Conservation (phyloP, 1,140 invertebrate species). For the Ooceraea biroi region DNA sequence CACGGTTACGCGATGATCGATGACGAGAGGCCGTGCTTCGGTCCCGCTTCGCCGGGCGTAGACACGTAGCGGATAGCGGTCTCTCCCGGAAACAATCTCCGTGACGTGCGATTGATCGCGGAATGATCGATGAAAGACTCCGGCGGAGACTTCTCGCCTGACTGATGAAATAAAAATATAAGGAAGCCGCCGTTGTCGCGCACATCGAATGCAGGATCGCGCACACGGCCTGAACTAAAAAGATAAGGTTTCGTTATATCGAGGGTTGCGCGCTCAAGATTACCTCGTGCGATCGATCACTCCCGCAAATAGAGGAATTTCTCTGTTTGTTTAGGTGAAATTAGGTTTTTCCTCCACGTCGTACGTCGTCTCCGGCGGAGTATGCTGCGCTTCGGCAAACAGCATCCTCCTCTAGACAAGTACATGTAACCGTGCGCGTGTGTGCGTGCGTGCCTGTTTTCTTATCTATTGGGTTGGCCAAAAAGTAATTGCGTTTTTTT, state of each 20-base stretch:
- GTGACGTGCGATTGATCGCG: slow-evolving; percentile 71
- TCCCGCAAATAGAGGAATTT: slow-evolving; percentile 70
- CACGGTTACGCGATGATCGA: slow-evolving; percentile 75
- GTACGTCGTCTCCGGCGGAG: neutral
- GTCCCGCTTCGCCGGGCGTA: slow-evolving; percentile 52
- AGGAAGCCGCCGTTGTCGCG: neutral
- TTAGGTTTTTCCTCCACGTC: slow-evolving; percentile 66
- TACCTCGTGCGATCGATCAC: slow-evolving; percentile 73
- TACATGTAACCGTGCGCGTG: neutral
- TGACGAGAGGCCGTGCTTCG: slow-evolving; percentile 62
- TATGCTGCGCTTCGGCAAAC: neutral
- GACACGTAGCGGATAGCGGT: slow-evolving; percentile 69
- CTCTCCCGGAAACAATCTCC: slow-evolving; percentile 69
- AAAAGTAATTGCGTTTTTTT: too few relatives aligned
- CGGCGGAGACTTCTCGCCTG: slow-evolving; percentile 41
- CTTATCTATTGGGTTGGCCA: too few relatives aligned
- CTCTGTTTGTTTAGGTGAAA: slow-evolving; percentile 72
- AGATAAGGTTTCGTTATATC: slow-evolving; percentile 74
- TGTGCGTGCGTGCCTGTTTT: slow-evolving; percentile 7
- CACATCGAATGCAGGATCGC: slow-evolving; percentile 39
- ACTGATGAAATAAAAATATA: slow-evolving; percentile 68
- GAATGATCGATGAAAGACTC: slow-evolving; percentile 77
- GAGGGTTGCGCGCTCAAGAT: slow-evolving; percentile 60
- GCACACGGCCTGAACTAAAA: slow-evolving; percentile 62
- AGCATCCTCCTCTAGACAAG: neutral